Evolutionary conservation across 2,797 vertebrate genomes (phyloP), one percentile per base, ranked within the genome.

Genomic region (Cuniculus paca): DNA sequence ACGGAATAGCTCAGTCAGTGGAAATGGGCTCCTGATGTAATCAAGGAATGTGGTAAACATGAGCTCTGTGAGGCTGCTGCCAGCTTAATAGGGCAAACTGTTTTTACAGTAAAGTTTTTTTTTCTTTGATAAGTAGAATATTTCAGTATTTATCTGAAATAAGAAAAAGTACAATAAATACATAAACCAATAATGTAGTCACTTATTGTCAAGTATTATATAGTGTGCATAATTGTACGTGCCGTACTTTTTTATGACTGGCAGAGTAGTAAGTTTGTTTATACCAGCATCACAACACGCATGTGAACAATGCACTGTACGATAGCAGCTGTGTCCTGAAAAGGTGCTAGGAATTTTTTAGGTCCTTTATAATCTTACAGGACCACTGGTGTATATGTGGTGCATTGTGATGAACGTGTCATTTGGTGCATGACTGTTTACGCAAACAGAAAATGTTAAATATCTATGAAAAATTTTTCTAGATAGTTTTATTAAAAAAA

Each of bases 361-460:
- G 45, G 74, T 78, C 24, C 74, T 65, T 79, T 50, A 31, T 74
- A 61, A 48, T 72, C 19, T 61, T 61, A 54, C 45, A 78, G 36
- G 36, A 19, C 56, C 28, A 82, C 16, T 61, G 13, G 26, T 93
- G 31, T 72, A 80, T 60, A 50, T 60, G 17, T 54, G 8, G 0
- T 80, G 7, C 36, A 10, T 88, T 17, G 31, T 81, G 54, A 26
- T 31, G 36, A 8, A 52, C n/a, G 14, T 94, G 36, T 88, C 36
- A 50, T 42, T 88, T 88, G n/a, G 31, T 70, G 34, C 34, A 68
- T 86, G 17, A 56, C 42, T 48, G 26, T 19, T 72, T 60, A 78
- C 17, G 11, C 34, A 95, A 78, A 81, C 26, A 84, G 85, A 94
- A 88, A 74, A 56, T 84, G 20, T 78, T 92, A 58, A 88, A 42